These are phyloP conservation scores for Apoda limacodes DNA, from an alignment of 2,888 invertebrate genomes.

Conservation along the genomic window DNA sequence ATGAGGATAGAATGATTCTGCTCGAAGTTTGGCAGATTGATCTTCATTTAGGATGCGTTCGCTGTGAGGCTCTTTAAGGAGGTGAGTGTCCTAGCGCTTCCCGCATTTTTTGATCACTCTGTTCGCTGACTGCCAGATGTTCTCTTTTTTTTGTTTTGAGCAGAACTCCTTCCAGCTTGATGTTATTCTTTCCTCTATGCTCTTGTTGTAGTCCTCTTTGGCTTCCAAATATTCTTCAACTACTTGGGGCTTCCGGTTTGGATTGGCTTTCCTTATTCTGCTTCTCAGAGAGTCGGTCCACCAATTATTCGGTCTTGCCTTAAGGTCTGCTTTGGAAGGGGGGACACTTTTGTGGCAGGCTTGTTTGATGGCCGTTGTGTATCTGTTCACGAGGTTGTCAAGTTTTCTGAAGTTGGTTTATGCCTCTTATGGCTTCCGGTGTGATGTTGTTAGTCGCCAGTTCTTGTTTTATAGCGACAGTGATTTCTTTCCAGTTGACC, in stretches of 20 bases:
- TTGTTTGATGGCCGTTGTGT: no score
- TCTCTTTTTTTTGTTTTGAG: conserved; percentile 6
- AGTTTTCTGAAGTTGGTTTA: no score
- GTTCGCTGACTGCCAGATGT: conserved; percentile 13
- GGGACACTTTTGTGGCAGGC: no score
- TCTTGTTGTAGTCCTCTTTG: conserved; percentile 5
- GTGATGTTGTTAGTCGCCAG: no score
- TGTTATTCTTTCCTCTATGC: background rate
- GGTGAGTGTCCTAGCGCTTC: conserved; percentile 4
- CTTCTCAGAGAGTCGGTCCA: conserved; percentile 7
- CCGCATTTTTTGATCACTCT: conserved; percentile 7
- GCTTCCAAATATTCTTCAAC: conserved; percentile 2
- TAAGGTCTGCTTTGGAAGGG: no score
- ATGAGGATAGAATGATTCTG: conserved; percentile 11
- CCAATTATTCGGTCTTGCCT: no score
- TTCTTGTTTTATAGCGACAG: no score
- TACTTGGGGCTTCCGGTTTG: conserved; percentile 1
- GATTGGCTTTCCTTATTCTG: conserved; percentile 4
- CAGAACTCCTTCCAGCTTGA: conserved; percentile 15
- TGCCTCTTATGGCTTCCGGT: no score
- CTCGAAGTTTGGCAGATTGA: conserved; percentile 9
- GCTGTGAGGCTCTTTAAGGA: background rate
- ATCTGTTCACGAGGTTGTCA: no score
- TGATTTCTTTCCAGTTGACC: no score
- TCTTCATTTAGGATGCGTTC: conserved; percentile 1